Evolutionary conservation across 2,888 invertebrate species (phyloP).

Genomic region (Sympetrum striolatum): DNA sequence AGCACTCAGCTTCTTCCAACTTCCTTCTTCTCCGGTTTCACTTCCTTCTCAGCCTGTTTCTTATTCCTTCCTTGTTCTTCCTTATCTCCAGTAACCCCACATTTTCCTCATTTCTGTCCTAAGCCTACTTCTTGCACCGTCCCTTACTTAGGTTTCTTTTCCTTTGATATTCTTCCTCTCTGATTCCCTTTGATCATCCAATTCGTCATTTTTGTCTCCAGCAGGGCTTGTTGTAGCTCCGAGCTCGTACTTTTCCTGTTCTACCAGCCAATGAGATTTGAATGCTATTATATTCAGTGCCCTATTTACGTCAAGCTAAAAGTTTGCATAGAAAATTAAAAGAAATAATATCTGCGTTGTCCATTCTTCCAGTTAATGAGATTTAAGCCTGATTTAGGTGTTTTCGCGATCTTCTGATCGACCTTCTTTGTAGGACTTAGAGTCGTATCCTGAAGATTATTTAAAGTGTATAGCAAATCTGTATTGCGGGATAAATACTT

Average conservation of each 20-base stretch:
- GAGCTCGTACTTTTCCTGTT: neutral
- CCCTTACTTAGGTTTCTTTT: neutral
- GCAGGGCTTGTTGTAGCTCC: neutral
- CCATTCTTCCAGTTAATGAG: too few relatives aligned
- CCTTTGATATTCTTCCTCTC: neutral
- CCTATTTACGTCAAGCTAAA: too few relatives aligned
- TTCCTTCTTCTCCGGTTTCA: neutral
- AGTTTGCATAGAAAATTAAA: too few relatives aligned
- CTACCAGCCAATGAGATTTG: neutral
- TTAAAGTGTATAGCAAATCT: too few relatives aligned
- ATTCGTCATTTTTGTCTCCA: neutral
- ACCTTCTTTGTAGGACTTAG: too few relatives aligned
- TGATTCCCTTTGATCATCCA: neutral
- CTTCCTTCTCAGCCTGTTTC: neutral
- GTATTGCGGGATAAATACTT: too few relatives aligned
- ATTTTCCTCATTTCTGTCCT: neutral
- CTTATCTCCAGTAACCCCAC: neutral
- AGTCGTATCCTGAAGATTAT: too few relatives aligned
- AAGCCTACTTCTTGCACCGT: neutral
- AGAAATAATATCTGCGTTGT: too few relatives aligned
- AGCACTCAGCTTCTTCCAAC: neutral
- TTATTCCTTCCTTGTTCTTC: neutral
- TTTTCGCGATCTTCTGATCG: too few relatives aligned
- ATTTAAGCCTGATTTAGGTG: too few relatives aligned
- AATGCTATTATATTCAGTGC: too few relatives aligned